Conservation (phyloP, 2,797 vertebrate species). For the Benthosema pterotum region DNA sequence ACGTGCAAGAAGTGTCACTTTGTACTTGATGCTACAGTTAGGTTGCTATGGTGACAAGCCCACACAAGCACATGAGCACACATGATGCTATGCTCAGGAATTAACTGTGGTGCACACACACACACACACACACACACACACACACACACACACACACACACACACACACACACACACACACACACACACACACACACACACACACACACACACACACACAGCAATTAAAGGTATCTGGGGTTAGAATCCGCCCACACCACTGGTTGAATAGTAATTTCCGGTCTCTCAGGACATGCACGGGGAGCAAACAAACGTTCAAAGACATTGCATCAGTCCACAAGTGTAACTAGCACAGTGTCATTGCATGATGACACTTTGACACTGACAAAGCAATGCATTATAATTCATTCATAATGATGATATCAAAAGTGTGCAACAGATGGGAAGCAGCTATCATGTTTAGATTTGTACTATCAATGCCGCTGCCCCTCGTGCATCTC, state of each 20-base stretch:
- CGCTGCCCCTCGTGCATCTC: constrained; percentile 23
- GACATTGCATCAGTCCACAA: constrained; percentile 30
- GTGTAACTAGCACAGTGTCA: constrained; percentile 9
- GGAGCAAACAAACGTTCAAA: constrained; percentile 35
- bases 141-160: too few relatives aligned
- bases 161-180: too few relatives aligned
- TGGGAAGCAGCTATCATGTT: not conserved
- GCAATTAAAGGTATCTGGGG: constrained; percentile 59
- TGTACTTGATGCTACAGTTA: constrained; percentile 75
- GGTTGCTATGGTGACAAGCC: constrained; percentile 78
- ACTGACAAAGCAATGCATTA: not conserved
- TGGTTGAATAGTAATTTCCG: constrained; percentile 23
- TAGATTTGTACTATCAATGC: constrained; percentile 17
- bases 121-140: too few relatives aligned
- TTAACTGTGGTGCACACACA: constrained; percentile 37
- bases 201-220: too few relatives aligned
- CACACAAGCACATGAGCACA: constrained; percentile 72
- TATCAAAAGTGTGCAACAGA: too few relatives aligned
- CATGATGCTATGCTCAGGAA: constrained; percentile 65
- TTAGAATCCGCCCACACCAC: constrained; percentile 44
- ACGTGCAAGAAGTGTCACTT: constrained; percentile 66
- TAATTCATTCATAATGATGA: too few relatives aligned
- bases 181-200: too few relatives aligned
- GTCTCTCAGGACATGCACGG: constrained; percentile 47
- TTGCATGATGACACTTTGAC: not conserved